Evolutionary conservation across 92 coral and sea anemone species (phyloP), one percentile per base, ranked within the genome.

Genomic region (Zoanthus sociatus): DNA sequence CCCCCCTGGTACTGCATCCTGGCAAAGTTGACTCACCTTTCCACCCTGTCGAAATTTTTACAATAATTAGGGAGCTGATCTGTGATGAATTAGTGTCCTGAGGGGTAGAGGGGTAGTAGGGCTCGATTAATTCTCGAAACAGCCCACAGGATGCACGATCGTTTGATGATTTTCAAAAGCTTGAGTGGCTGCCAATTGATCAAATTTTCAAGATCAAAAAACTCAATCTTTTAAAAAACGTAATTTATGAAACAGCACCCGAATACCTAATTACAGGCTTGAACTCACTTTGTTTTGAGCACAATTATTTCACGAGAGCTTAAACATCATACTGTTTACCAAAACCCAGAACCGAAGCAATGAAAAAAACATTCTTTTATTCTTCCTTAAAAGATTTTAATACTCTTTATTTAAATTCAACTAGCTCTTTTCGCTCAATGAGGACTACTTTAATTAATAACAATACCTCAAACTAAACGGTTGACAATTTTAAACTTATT

Each of bases 141-240:
- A 60, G 77, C 87, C 78, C 46, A 51, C 15, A 47, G 15, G 30
- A 47, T 51, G 55, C 77, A 17, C 70, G 87, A 83, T 83, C 78
- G 45, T 15, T 68, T 15, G 78, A 83, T 69, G 70, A 83, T 83
- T 83, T 69, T 14, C 50, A 74, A 37, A 73, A 61, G 73, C 81
- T 85, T 1, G 13, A 85, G 82, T 85, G 88, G 88, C 83, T 74
- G 30, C 88, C 88, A 11, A 85, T 85, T 26, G 88, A 84, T 82
- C 55, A 45, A 31, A 26, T 69, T 7, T 79, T 79, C 72, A 18
- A n/a, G 1, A 82, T 63, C 71, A 26, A 85, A 10, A 73, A 85
- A 85, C n/a, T 85, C 68, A 73, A 82, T 85, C 83, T 85, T 48
- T 73, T 85, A 33, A 18, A 82, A 0, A 75, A 74, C 73, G 55